Conservation (phyloP, 2,888 invertebrate genomes). For the Nemotelus pantherinus region DNA sequence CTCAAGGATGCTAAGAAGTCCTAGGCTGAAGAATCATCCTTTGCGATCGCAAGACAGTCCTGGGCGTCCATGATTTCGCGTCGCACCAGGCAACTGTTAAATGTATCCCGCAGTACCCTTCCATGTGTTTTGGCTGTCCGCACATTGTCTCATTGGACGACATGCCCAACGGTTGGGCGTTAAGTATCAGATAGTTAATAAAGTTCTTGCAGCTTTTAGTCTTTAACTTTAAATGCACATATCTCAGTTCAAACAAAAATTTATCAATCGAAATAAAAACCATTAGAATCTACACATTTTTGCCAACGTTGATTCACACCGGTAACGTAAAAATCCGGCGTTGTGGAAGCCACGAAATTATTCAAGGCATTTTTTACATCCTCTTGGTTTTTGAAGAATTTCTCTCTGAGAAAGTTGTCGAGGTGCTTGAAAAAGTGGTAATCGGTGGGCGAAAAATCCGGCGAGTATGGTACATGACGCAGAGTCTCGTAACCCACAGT, state of each 20-base stretch:
- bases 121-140: no score
- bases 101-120: no score
- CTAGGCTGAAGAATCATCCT: no score
- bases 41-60: no score
- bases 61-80: no score
- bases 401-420: not conserved
- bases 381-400: no score
- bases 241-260: not conserved
- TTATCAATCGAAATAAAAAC: not conserved
- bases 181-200: not conserved
- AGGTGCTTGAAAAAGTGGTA: slow-evolving; percentile 1
- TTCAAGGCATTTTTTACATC: no score
- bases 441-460: not conserved
- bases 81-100: no score
- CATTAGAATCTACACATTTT: not conserved
- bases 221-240: not conserved
- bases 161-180: not conserved
- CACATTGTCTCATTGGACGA: not conserved
- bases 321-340: no score
- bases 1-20: no score
- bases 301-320: not conserved
- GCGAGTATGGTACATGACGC: not conserved
- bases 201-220: not conserved
- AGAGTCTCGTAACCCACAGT: not conserved
- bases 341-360: no score